These are phyloP conservation scores for Pachycephala philippinensis DNA, from an alignment of 2,113 vertebrate species.

Conservation along the genomic window DNA sequence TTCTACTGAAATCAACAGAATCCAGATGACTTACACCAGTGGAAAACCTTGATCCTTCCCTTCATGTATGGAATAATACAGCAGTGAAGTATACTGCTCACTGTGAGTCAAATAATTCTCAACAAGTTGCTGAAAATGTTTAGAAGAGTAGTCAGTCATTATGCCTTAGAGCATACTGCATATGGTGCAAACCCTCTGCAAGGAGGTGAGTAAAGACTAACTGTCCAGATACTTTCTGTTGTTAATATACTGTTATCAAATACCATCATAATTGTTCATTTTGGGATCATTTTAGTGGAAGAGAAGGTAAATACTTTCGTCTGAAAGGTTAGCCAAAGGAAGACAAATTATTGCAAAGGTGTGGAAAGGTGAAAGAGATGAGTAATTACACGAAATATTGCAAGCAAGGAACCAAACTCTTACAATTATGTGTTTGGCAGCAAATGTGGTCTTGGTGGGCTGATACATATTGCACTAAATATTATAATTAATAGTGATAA, in stretches of 20 bases:
- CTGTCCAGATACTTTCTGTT: not conserved
- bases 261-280: constrained; percentile 30
- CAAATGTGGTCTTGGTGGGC: constrained; percentile 12
- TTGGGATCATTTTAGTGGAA: constrained; percentile 21
- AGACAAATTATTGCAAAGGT: constrained; percentile 17
- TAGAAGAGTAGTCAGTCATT: constrained; percentile 23
- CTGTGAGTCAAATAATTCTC: not conserved
- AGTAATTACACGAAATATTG: not conserved
- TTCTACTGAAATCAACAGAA: not conserved
- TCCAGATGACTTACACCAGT: not conserved
- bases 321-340: constrained; percentile 44
- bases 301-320: constrained; percentile 9
- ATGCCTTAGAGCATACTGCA: not conserved
- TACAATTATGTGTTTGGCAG: not conserved
- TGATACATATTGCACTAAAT: not conserved
- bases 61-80: not conserved
- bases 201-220: not conserved
- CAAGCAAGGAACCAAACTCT: not conserved
- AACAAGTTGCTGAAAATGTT: constrained; percentile 21
- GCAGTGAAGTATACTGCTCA: not conserved
- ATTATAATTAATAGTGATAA: constrained; percentile 34
- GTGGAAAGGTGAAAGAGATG: not conserved
- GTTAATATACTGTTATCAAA: constrained; percentile 28
- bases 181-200: not conserved
- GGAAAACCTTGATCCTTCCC: not conserved